Base-by-base conservation (phyloP, 2,797 vertebrate genomes). In the Coregonus sp. region DNA sequence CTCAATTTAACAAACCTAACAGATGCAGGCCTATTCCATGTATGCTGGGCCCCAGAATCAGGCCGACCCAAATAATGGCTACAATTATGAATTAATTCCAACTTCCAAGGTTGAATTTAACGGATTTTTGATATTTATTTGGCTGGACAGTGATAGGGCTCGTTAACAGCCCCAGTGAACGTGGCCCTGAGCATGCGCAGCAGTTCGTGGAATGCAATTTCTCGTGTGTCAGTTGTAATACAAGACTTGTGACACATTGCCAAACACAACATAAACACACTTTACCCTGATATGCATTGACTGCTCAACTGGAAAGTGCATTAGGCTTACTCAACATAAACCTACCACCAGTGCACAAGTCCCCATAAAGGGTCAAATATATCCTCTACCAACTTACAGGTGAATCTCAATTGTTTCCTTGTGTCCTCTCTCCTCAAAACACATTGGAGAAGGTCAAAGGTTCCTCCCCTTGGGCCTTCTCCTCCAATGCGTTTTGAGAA, bases 201-300 rank as follows among this genome's bases (percentile, higher is more conserved):
- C 52, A 56, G 7, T 3, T 6, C 29, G 31, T 54, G 51, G 51
- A 5, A 56, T 73, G 51, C 31, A 15, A 73, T 73, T 59, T 35
- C 16, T 73, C 3, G 9, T 56, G 29, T 29, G 52, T 56, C 47
- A 6, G 29, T 72, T 50, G 9, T 52, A 67, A 71, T 65, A 37
- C 61, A 77, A 31, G 59, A 72, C 69, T 37, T 25, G 25, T 51
- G 59, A 9, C 61, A 65, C 56, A n/a, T 65, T 35, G 54, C 11
- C 14, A 33, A 35, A 29, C 29, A 35, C 33, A 20, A 33, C 54
- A 71, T 9, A 71, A n/a, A 71, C 4, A 51, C 47, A 37, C 35
- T 40, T n/a, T 16, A 20, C 4, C 9, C 20, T 4, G 70, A 12
- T 25, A 20, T 14, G 4, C 11, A 18, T 18, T 12, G 33, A 18